phyloP scores from a whole-genome alignment of 1,140 invertebrate species.

The Drosophila parvula region DNA sequence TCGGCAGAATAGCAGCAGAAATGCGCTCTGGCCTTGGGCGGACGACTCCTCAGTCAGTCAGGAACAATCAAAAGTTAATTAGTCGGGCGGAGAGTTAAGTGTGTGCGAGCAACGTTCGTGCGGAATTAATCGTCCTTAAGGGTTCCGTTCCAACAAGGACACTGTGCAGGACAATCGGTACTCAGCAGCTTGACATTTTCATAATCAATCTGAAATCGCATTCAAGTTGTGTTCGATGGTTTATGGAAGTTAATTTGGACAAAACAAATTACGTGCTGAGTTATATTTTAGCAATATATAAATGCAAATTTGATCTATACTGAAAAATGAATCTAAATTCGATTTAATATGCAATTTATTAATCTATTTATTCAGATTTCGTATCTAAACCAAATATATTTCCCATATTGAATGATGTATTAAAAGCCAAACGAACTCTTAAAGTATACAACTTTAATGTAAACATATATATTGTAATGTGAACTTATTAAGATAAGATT shows the following conservation, averaged over 20 bases:
- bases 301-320: background rate
- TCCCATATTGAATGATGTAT: background rate
- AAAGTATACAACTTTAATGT: too few relatives aligned
- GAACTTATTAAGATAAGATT: too few relatives aligned
- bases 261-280: background rate
- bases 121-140: slow-evolving; percentile 43
- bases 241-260: background rate
- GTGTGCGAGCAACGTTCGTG: slow-evolving; percentile 36
- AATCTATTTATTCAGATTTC: background rate
- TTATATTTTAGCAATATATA: background rate
- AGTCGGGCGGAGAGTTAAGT: slow-evolving; percentile 31
- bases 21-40: slow-evolving; percentile 18
- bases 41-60: slow-evolving; percentile 12
- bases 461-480: too few relatives aligned
- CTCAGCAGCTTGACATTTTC: slow-evolving; percentile 17
- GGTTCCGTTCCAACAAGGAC: slow-evolving; percentile 9
- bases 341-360: background rate
- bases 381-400: background rate
- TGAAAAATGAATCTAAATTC: background rate
- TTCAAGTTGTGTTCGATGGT: slow-evolving; percentile 5
- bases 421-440: background rate
- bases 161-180: slow-evolving; percentile 18
- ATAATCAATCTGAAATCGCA: slow-evolving; percentile 8
- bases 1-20: slow-evolving; percentile 10
- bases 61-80: slow-evolving; percentile 53